Evolutionary conservation across 2,888 invertebrate species (phyloP), one percentile per base, ranked within the genome.

Genomic region (Antheraea yamamai): DNA sequence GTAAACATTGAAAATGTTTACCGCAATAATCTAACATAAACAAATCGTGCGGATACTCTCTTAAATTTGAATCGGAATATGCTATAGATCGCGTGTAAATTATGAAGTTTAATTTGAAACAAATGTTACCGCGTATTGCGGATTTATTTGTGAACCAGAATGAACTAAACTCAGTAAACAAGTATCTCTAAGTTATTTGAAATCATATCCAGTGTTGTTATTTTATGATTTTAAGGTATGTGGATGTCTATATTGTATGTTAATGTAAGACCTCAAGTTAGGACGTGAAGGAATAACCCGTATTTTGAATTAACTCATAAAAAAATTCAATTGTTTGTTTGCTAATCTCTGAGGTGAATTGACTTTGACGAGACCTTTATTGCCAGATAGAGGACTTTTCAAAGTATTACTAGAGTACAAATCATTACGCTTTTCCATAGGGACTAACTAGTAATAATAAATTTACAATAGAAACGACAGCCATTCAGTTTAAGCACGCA

Each of bases 1-100:
- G 64, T 66, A 66, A 66, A 66, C 64, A 66, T 47, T 66, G 64
- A 16, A 30, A 66, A 66, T 66, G 64, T 66, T 66, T 66, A 66
- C 64, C 3, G 26, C 64, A 30, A 66, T 66, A 66, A 66, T 30
- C 64, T 30, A 66, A 66, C 14, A 66, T 66, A 66, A 66, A 66
- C 30, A 66, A 6, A 66, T 26, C 16, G 18, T 26, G 18, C 64
- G 64, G 30, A 66, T 66, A 66, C 64, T 66, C 64, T 66, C 26
- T 66, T 30, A 66, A 66, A 66, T 66, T 66, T 64, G 16, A 66
- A 30, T 66, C 30, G 64, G 64, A 30, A 66, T 30, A 66, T 23
- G 4, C 64, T 64, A 26, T 64, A 26, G 26, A 64, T 14, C 26
- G 26, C 10, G 16, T 66, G 30, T 66, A 30, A 66, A 66, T 26